phyloP scores from a whole-genome alignment of 1,140 invertebrate species.

The Papilio aristodemus region DNA sequence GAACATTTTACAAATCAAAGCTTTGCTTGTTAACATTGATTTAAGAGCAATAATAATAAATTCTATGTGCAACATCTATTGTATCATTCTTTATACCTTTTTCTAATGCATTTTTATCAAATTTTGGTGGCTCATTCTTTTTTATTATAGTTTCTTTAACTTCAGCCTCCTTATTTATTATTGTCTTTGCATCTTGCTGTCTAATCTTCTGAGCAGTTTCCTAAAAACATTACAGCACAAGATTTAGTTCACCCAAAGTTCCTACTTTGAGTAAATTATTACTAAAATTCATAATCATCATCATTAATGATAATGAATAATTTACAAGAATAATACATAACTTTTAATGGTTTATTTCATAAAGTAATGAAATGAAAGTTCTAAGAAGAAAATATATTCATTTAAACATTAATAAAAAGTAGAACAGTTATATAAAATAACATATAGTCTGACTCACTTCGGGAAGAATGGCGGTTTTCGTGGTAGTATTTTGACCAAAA shows the following conservation, averaged over 20 bases:
- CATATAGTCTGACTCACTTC: slow-evolving; percentile 57
- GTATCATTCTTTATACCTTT: too few species aligned
- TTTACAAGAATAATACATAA: not conserved
- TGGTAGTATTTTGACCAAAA: slow-evolving; percentile 54
- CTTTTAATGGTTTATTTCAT: not conserved
- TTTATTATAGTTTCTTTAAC: slow-evolving; percentile 44
- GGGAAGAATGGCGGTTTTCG: slow-evolving; percentile 56
- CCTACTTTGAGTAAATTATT: too few species aligned
- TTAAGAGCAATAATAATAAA: too few species aligned
- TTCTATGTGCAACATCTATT: too few species aligned
- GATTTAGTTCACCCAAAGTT: not conserved
- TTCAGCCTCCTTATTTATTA: slow-evolving; percentile 45
- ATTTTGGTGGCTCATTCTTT: slow-evolving; percentile 55
- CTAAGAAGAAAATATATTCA: not conserved
- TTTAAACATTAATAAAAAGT: not conserved
- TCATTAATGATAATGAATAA: not conserved
- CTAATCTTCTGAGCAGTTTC: slow-evolving; percentile 40
- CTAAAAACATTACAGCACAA: slow-evolving; percentile 45
- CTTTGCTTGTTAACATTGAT: too few species aligned
- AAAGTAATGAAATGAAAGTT: not conserved
- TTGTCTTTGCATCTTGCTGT: slow-evolving; percentile 37
- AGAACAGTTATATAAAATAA: slow-evolving; percentile 46
- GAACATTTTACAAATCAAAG: slow-evolving; percentile 3
- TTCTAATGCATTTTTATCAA: slow-evolving; percentile 61
- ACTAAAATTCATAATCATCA: too few species aligned